Percentiles rank a stretch among this genome's conserved stretches.
These are phyloP conservation scores for Colossoma macropomum DNA, from an alignment of 2,113 vertebrate genomes.

Conservation along the genomic window DNA sequence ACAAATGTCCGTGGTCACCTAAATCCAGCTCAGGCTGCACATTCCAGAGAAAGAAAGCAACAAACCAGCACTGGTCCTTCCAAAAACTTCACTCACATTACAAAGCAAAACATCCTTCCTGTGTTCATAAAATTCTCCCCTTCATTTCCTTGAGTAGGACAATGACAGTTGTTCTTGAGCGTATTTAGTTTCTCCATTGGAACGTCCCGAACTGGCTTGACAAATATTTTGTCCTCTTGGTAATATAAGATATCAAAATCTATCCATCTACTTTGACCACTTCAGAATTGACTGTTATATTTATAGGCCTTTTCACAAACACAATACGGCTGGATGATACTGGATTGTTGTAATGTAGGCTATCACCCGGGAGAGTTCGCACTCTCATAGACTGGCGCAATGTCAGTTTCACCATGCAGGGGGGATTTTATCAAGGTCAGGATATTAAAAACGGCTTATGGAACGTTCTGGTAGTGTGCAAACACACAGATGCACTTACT, in stretches of 20 bases:
- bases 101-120: not conserved
- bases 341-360: slow-evolving; percentile 40
- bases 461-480: not conserved
- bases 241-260: not conserved
- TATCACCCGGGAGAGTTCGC: slow-evolving; percentile 30
- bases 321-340: not conserved
- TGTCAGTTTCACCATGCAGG: slow-evolving; percentile 13
- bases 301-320: slow-evolving; percentile 7
- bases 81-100: not conserved
- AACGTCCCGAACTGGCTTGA: not conserved
- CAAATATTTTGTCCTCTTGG: not conserved
- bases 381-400: not conserved
- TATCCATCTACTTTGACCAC: not conserved
- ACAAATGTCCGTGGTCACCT: not conserved
- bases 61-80: not conserved
- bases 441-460: slow-evolving; percentile 7
- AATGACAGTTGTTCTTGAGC: not conserved
- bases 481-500: not conserved
- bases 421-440: slow-evolving; percentile 25
- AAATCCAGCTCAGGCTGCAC: not conserved
- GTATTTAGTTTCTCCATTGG: not conserved
- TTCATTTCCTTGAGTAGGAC: slow-evolving; percentile 4
- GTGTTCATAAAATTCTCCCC: not conserved
- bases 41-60: not conserved
- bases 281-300: not conserved